These are phyloP conservation scores for Mixornis gularis DNA, from an alignment of 2,113 vertebrate genomes.

Conservation along the genomic window DNA sequence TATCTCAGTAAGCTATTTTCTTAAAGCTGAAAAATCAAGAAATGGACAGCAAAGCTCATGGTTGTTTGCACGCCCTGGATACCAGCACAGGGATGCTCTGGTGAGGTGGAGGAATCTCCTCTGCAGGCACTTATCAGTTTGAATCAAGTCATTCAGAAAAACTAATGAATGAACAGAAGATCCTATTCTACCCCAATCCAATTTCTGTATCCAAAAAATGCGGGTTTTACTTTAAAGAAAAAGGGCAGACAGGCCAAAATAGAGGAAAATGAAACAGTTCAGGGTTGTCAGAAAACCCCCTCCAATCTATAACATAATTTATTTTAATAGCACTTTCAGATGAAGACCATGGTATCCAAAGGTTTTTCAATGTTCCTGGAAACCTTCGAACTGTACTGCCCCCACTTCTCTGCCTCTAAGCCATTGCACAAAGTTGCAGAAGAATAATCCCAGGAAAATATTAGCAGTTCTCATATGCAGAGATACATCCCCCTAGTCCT, in stretches of 20 bases:
- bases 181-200: not conserved
- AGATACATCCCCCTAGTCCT: not conserved
- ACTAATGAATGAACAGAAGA: not conserved
- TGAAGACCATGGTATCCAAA: not conserved
- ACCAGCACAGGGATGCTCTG: fast-evolving
- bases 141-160: not conserved
- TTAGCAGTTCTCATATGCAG: not conserved
- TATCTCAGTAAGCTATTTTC: not conserved
- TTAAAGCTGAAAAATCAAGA: slow-evolving; percentile 32
- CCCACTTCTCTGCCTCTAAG: not conserved
- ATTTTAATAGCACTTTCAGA: not conserved
- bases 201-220: not conserved
- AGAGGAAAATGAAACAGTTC: not conserved
- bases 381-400: not conserved
- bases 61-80: fast-evolving
- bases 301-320: not conserved
- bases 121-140: not conserved
- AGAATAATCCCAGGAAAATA: not conserved
- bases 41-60: not conserved
- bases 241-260: not conserved
- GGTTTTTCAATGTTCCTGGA: not conserved
- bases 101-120: not conserved
- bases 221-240: not conserved
- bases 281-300: not conserved
- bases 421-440: not conserved